phyloP scores from a whole-genome alignment of 2,888 invertebrate species.

The Parnassius orleans region DNA sequence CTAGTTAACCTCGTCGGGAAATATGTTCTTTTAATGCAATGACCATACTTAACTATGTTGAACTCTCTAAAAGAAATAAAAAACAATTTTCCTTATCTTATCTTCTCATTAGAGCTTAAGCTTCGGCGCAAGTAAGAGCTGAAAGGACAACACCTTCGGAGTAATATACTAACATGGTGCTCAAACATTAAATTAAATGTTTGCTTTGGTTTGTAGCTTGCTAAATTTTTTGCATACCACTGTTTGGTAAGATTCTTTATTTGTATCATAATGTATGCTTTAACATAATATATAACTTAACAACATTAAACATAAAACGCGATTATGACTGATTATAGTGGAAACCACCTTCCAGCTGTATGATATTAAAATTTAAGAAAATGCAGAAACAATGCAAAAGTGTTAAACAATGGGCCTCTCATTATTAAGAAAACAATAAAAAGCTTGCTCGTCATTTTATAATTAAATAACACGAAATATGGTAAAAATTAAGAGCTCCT shows the following conservation, averaged over 20 bases:
- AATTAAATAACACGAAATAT: no score
- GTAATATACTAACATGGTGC: conserved; percentile 17
- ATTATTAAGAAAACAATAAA: no score
- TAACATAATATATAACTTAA: no score
- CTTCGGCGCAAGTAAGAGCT: conserved; percentile 12
- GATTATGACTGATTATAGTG: no score
- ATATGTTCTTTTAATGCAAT: conserved; percentile 20
- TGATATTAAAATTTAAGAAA: no score
- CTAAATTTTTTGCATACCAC: conserved; percentile 18
- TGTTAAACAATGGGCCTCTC: no score
- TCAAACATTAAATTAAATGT: conserved; percentile 18
- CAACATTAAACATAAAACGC: no score
- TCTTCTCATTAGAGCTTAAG: conserved; percentile 19
- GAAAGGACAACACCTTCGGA: conserved; percentile 16
- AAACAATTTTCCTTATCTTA: conserved; percentile 23
- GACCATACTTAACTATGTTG: conserved; percentile 15
- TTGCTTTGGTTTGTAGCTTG: conserved; percentile 10
- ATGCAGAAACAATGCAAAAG: no score
- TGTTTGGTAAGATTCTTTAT: neutral
- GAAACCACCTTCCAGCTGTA: no score
- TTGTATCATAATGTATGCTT: no score
- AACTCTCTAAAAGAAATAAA: conserved; percentile 15
- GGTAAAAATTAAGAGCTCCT: no score
- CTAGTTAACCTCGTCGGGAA: conserved; percentile 25
- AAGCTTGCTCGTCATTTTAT: no score